These are phyloP conservation scores for Hemiscyllium ocellatum DNA, from an alignment of 2,113 vertebrate genomes.

Conservation along the genomic window DNA sequence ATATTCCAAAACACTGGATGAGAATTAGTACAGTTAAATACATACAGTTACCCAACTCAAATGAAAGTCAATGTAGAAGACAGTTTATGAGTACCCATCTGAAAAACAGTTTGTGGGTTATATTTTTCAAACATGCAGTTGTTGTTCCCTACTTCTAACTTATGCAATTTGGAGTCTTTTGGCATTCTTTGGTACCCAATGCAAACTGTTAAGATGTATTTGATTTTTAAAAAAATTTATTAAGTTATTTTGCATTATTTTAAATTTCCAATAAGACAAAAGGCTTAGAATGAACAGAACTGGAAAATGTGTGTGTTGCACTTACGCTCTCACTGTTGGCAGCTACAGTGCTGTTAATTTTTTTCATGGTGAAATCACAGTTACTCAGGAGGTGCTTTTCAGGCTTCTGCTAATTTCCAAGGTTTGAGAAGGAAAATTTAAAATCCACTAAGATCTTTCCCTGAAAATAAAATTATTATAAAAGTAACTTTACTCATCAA, in stretches of 20 bases:
- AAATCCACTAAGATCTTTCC: slow-evolving; percentile 27
- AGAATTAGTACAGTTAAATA: not conserved
- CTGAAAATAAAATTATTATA: slow-evolving; percentile 9
- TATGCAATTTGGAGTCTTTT: not conserved
- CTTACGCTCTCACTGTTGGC: slow-evolving; percentile 27
- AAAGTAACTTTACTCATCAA: not conserved
- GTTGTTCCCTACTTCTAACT: too few relatives aligned
- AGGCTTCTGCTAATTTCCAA: slow-evolving; percentile 23
- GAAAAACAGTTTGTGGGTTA: not conserved
- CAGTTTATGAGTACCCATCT: not conserved
- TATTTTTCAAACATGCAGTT: not conserved
- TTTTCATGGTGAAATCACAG: not conserved
- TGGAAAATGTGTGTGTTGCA: not conserved
- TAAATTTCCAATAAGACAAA: not conserved
- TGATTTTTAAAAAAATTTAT: not conserved
- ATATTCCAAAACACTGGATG: not conserved
- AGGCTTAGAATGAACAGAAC: not conserved
- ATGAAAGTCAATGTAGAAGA: not conserved
- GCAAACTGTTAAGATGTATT: not conserved
- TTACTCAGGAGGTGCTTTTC: not conserved
- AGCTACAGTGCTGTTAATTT: not conserved
- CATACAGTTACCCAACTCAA: not conserved
- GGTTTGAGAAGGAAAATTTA: slow-evolving; percentile 9
- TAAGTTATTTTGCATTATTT: not conserved
- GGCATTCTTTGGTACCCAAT: not conserved